These are phyloP conservation scores for Melanotus villosus DNA, from an alignment of 2,888 invertebrate genomes.

Conservation along the genomic window DNA sequence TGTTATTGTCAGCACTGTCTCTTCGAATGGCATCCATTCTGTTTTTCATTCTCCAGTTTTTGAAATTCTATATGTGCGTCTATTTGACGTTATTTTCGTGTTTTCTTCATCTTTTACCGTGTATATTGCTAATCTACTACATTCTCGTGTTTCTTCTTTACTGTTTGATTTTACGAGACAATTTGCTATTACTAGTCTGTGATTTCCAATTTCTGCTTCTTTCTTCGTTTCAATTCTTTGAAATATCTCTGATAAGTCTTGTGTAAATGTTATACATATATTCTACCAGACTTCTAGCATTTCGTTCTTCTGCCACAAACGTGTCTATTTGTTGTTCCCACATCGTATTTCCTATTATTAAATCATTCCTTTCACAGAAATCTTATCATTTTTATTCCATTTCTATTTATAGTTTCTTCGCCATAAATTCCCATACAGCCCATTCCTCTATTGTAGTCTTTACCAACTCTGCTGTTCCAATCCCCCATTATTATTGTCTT, in stretches of 20 bases:
- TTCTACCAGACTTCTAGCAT: no score
- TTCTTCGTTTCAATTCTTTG: no score
- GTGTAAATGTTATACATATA: no score
- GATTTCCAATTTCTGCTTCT: background rate
- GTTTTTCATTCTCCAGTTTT: slow-evolving; percentile 4
- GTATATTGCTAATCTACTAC: background rate
- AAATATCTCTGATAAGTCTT: no score
- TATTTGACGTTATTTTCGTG: slow-evolving; percentile 14
- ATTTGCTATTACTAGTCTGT: background rate
- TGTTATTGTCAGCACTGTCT: background rate
- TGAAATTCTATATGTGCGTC: background rate
- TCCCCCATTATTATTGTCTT: no score
- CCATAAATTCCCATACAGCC: no score
- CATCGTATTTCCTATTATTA: no score
- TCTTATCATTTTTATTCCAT: background rate
- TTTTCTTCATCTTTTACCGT: background rate
- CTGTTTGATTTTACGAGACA: background rate
- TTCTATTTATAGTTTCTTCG: no score
- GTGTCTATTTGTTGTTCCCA: no score
- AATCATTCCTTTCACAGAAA: no score
- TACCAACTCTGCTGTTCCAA: background rate
- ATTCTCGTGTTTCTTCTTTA: background rate
- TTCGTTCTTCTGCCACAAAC: no score
- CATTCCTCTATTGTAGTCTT: background rate
- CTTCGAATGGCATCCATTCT: slow-evolving; percentile 6